Base-by-base conservation (phyloP, 2,888 invertebrate species). In the Ptilodon capucinus region DNA sequence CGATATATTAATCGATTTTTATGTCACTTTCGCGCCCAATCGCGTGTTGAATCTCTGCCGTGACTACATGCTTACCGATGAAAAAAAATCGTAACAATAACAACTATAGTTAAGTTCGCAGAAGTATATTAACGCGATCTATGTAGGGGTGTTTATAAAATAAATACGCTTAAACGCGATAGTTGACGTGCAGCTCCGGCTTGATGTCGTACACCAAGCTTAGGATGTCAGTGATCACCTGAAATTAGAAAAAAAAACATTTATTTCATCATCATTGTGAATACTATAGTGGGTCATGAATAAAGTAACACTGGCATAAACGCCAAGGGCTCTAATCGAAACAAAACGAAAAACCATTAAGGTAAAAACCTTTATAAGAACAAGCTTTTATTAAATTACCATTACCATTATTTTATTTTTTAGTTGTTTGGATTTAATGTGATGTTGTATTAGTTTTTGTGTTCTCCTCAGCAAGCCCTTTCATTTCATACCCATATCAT, bases 111-210 rank as follows among this genome's bases (percentile, higher is more conserved):
- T 67, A 68, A 57, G 47, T 66, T 72, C 76, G 75, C 76, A 72
- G n/a, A 38, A 19, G 38, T 38, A 46, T 54, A 49, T 53, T 51
- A 64, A 56, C 62, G 54, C 55, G 64, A 40, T 25, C 66, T 60
- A 67, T 57, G 51, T 57, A 54, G 40, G 40, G 54, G 44, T 51
- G 42, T 48, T 50, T 55, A n/a, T 42, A 39, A 47, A 55, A 53
- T 46, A 42, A 56, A 43, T 53, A 44, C 48, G 51, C 52, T 82
- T 81, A 81, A 56, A 87, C 64, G 79, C 94, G 94, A 85, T 94
- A 97, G 91, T 99, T 99, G 88, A 94, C 93, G 91, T 99, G 99
- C 67, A 98, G 92, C 86, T 97, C 96, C 3, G 98, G 97, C 85
- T 96, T 95, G 83, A 99, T 98, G 80, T 97, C 95, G 81, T 97